A percentile compares a stretch with the other conserved stretches of the same genome.
Conservation (phyloP, 2,113 vertebrate species). For the Xiphophorus maculatus region DNA sequence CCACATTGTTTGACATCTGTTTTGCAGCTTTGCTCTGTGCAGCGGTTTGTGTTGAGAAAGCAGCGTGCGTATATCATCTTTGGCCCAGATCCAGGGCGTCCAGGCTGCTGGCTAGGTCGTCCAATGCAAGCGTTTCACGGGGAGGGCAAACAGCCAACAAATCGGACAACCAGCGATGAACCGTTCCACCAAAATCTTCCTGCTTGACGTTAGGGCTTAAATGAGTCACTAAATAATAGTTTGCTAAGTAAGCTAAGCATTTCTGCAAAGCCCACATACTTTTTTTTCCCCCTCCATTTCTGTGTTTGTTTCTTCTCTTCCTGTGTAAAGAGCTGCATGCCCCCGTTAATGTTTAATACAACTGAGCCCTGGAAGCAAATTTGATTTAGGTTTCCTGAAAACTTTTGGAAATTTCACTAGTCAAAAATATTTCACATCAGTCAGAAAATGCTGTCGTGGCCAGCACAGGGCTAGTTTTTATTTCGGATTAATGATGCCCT, state of each 20-base stretch:
- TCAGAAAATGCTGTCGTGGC: constrained; percentile 34
- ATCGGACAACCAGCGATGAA: constrained; percentile 9
- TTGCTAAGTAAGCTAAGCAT: constrained; percentile 16
- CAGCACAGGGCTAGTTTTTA: constrained; percentile 9
- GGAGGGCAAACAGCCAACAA: constrained; percentile 28
- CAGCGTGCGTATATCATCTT: constrained; percentile 73
- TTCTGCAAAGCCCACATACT: constrained; percentile 12
- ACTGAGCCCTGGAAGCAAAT: constrained; percentile 70
- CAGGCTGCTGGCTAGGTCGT: constrained; percentile 65
- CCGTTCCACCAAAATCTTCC: constrained; percentile 12
- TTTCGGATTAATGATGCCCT: constrained; percentile 24
- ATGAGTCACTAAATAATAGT: not conserved
- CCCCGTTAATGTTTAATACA: constrained; percentile 21
- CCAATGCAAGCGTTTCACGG: constrained; percentile 46
- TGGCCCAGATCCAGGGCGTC: constrained; percentile 63
- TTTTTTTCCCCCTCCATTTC: not conserved
- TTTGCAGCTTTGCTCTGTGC: constrained; percentile 73
- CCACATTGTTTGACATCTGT: constrained; percentile 72
- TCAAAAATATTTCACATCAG: constrained; percentile 41
- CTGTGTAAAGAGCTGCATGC: constrained; percentile 14
- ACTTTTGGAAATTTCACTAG: constrained; percentile 59
- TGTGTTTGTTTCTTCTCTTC: constrained; percentile 23
- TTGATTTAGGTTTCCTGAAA: constrained; percentile 58
- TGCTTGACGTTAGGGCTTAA: constrained; percentile 18
- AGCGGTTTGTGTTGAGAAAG: constrained; percentile 69